Conservation (phyloP, 2,888 invertebrate species). For the Brachyopa scutellaris region DNA sequence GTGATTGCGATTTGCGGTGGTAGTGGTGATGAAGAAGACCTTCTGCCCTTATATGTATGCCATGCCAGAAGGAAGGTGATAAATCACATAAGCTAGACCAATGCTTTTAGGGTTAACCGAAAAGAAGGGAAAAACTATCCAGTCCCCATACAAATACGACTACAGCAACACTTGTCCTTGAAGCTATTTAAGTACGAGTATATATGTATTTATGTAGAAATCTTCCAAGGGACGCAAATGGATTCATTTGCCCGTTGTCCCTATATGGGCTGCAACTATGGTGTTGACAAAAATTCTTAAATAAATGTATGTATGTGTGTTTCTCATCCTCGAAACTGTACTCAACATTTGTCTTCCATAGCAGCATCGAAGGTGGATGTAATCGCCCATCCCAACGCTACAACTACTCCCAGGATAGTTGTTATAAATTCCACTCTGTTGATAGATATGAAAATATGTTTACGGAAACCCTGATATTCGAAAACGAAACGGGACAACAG, state of each 20-base stretch:
- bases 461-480: constrained; percentile 14
- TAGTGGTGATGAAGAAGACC: constrained; percentile 28
- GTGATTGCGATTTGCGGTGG: constrained; percentile 51
- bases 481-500: constrained; percentile 1
- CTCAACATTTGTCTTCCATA: constrained; percentile 2
- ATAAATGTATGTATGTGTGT: constrained; percentile 30
- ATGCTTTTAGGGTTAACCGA: constrained; percentile 52
- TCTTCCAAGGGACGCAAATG: constrained; percentile 33
- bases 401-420: constrained; percentile 43
- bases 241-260: constrained; percentile 41
- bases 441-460: constrained; percentile 64
- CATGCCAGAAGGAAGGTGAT: constrained; percentile 39
- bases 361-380: constrained; percentile 4
- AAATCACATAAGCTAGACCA: constrained; percentile 60
- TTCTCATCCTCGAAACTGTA: background rate
- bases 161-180: constrained; percentile 7
- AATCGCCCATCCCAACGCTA: background rate
- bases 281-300: constrained; percentile 28
- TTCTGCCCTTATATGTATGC: background rate
- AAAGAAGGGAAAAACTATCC: constrained; percentile 22
- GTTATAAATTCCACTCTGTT: constrained; percentile 32
- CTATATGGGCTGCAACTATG: constrained; percentile 17
- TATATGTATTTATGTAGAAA: constrained; percentile 19
- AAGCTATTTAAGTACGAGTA: constrained; percentile 25
- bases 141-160: background rate